Conservation (phyloP, 2,888 invertebrate genomes). For the Didymodactylos carnosus region DNA sequence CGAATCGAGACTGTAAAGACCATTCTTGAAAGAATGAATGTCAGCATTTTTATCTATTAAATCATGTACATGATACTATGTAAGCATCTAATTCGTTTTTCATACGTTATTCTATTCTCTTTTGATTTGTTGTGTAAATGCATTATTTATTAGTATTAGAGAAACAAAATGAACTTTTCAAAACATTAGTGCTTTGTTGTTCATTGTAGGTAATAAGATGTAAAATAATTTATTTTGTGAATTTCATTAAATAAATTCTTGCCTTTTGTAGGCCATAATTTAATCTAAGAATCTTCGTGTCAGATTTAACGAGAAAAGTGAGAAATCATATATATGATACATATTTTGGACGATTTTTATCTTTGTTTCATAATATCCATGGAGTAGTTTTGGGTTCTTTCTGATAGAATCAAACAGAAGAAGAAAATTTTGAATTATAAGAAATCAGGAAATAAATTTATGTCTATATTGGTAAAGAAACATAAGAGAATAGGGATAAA, state of each 20-base stretch:
- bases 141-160: constrained; percentile 34
- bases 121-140: constrained; percentile 23
- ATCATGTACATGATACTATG: constrained; percentile 32
- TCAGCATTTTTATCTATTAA: constrained; percentile 33
- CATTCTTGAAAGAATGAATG: constrained; percentile 30
- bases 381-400: not conserved
- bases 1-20: no score
- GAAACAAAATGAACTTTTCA: constrained; percentile 30
- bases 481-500: not conserved
- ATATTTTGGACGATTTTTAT: constrained; percentile 30
- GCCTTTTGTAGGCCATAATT: constrained; percentile 29
- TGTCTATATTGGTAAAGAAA: not conserved
- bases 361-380: not conserved
- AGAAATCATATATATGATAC: constrained; percentile 31
- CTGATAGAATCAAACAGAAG: not conserved
- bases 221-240: no score
- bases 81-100: constrained; percentile 16
- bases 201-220: constrained; percentile 30
- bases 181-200: constrained; percentile 30
- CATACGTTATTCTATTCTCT: not conserved
- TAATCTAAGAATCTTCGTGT: constrained; percentile 30
- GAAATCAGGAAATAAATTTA: not conserved
- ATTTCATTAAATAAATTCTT: no score
- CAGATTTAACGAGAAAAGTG: constrained; percentile 27
- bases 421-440: not conserved